Base-by-base conservation (phyloP, 2,888 invertebrate species). In the Timema podura region DNA sequence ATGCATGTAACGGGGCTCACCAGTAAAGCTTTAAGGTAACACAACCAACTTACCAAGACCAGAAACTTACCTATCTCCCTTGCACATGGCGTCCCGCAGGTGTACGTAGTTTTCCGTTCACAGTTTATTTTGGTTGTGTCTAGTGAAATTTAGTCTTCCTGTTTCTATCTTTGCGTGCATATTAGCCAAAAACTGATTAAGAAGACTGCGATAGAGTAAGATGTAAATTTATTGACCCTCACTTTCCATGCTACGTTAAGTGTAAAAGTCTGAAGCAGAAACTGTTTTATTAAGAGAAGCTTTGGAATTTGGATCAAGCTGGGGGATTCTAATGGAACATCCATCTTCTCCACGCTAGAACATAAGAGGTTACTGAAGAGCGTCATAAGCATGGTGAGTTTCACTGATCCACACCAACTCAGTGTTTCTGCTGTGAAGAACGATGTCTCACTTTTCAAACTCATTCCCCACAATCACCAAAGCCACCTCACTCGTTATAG, bases 1-100 rank as follows among this genome's bases (percentile, higher is more conserved):
- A 68, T 78, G 78, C 80, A 81, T 80, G 71, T 80, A 76, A n/a
- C 81, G 73, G 68, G 80, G 80, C 11, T 79, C 75, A 15, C 80
- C 79, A 7, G 73, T 75, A 61, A 71, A 79, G 13, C 75, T 68
- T 54, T 76, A 75, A 68, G 78, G 78, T 11, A 78, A 69, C 68
- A 78, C 75, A 8, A 75, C 72, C 44, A 71, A 65, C 71, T 70
- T 70, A 6, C 76, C 75, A 46, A 74, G 13, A 64, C 73, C 30
- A 16, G 15, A 44, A 11, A 46, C 45, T 65, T 68, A 47, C 54
- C 45, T 66, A 65, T 76, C 66, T 15, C 15, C 5, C 48, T 15
- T 66, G 8, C 48, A 9, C 30, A 67, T 67, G 6, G 51, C 67
- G 69, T 78, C 77, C 45, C 57, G 30, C 64, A 77, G 70, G 69